Base-by-base conservation (phyloP, 2,888 invertebrate species). In the Lasioglossum lativentre region DNA sequence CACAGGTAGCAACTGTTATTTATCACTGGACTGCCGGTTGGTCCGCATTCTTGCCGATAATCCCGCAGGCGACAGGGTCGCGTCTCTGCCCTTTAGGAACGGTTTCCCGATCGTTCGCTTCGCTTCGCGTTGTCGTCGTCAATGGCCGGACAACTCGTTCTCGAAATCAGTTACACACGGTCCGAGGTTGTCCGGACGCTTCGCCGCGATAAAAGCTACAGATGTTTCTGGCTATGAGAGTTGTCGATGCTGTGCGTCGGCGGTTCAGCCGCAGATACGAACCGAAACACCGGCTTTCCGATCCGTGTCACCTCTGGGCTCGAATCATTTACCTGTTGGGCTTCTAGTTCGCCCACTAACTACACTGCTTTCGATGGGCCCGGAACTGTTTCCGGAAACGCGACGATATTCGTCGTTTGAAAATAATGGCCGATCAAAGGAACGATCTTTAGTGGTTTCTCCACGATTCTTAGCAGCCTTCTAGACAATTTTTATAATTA, bases 31-130 rank as follows among this genome's bases (percentile, higher is more conserved):
- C 81, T 88, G 83, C 89, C 84, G 89, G 90, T 90, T 84, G 83
- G 91, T 90, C 91, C 88, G 88, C 92, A 92, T 92, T 92, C 92
- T 91, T 90, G 85, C 85, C 68, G 91, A 92, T 91, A 92, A 86
- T 88, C 82, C 86, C 73, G 83, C 86, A n/a, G 78, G 78, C 83
- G 66, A 78, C 85, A 85, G 88, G 86, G 76, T 82, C 79, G 71
- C 89, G 80, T 88, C 90, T 88, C 82, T 86, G 87, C 89, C 88
- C 86, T 88, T 89, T 84, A 52, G 86, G 74, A 89, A 87, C 78
- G 82, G 80, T 91, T 88, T 47, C 66, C 56, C 88, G 90, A 91
- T 90, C 89, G 87, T 74, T 86, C 27, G 80, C 42, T 30, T 34
- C 66, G 52, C 52, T 10, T 23, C 56, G 56, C 56, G n/a, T 56